Evolutionary conservation across 2,113 vertebrate genomes (phyloP).

Genomic region (Callopanchax toddi): DNA sequence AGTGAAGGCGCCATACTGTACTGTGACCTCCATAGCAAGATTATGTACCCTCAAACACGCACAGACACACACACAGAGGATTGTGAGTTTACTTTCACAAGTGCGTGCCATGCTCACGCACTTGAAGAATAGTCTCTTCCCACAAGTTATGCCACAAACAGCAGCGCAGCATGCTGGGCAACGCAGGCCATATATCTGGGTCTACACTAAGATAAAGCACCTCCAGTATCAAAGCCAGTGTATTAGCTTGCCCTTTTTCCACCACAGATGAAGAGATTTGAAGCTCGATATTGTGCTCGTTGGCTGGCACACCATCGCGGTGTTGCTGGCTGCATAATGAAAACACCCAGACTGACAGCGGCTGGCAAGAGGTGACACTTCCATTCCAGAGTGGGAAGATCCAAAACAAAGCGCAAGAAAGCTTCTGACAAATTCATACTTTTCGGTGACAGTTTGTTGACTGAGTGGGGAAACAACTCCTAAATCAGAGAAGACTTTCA

Average conservation of each 20-base stretch:
- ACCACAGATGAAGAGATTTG: slow-evolving; percentile 78
- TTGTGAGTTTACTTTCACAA: slow-evolving; percentile 50
- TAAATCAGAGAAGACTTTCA: slow-evolving; percentile 53
- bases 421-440: slow-evolving; percentile 74
- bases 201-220: slow-evolving; percentile 71
- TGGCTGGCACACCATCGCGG: slow-evolving; percentile 67
- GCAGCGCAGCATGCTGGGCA: slow-evolving; percentile 35
- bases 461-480: slow-evolving; percentile 63
- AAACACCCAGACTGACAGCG: slow-evolving; percentile 75
- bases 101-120: slow-evolving; percentile 41
- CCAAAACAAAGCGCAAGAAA: slow-evolving; percentile 73
- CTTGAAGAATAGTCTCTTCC: slow-evolving; percentile 52
- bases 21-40: slow-evolving; percentile 74
- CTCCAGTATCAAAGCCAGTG: slow-evolving; percentile 65
- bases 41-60: slow-evolving; percentile 59
- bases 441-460: slow-evolving; percentile 72
- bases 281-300: slow-evolving; percentile 70
- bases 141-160: slow-evolving; percentile 58
- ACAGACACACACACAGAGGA: slow-evolving; percentile 30
- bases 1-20: slow-evolving; percentile 80
- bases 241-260: slow-evolving; percentile 73
- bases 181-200: slow-evolving; percentile 63
- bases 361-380: slow-evolving; percentile 75
- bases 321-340: slow-evolving; percentile 76
- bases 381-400: slow-evolving; percentile 73